phyloP scores from a whole-genome alignment of 1,140 invertebrate genomes.

The Wiebesia pumilae region DNA sequence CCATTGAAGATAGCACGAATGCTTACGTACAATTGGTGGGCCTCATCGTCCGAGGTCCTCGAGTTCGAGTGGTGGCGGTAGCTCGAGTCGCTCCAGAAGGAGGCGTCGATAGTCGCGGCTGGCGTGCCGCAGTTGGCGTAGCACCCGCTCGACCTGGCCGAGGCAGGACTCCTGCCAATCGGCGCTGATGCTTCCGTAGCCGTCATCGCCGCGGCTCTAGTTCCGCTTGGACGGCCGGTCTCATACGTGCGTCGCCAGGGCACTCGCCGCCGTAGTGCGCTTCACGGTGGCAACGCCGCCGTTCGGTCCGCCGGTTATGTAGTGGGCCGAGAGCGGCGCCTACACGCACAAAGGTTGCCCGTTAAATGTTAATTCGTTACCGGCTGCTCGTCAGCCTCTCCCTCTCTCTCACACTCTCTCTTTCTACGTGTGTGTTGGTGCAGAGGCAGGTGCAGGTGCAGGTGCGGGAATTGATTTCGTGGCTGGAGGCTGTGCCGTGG shows the following conservation, averaged over 20 bases:
- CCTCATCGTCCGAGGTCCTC: not conserved
- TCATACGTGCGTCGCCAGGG: slow-evolving; percentile 79
- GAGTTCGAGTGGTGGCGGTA: not conserved
- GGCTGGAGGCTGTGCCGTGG: not conserved
- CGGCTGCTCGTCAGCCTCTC: not conserved
- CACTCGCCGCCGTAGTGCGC: slow-evolving; percentile 73
- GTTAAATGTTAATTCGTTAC: slow-evolving; percentile 27
- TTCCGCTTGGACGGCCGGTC: slow-evolving; percentile 67
- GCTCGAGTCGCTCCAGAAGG: slow-evolving; percentile 19
- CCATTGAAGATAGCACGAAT: not conserved
- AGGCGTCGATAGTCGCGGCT: slow-evolving; percentile 66
- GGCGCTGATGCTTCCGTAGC: not conserved
- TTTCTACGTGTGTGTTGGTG: not conserved
- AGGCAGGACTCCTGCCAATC: slow-evolving; percentile 61
- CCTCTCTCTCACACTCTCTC: not conserved
- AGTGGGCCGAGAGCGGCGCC: slow-evolving; percentile 72
- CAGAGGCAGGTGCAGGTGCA: not conserved
- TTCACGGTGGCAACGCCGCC: slow-evolving; percentile 74
- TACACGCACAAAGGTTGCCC: slow-evolving; percentile 55
- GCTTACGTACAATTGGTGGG: too few species aligned
- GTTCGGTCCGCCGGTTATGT: slow-evolving; percentile 75
- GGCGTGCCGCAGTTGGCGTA: slow-evolving; percentile 62
- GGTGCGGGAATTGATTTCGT: not conserved
- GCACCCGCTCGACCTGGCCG: slow-evolving; percentile 63
- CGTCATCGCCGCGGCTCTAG: slow-evolving; percentile 63